A percentile compares a stretch with the other conserved stretches of the same genome.
Conservation (phyloP, 2,797 vertebrate species). For the Danionella dracula region DNA sequence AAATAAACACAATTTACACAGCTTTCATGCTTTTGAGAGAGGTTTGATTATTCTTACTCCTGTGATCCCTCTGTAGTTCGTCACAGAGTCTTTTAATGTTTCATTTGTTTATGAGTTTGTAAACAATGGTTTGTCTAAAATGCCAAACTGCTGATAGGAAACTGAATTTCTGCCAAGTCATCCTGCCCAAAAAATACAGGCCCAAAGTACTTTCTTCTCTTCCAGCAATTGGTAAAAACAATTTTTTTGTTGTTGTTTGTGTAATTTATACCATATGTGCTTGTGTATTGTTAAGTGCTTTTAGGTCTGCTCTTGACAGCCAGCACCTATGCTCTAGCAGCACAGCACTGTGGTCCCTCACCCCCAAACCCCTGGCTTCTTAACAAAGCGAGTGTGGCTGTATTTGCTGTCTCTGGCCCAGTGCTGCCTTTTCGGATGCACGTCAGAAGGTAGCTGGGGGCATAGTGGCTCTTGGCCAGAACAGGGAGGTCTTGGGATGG, state of each 20-base stretch:
- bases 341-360: constrained; percentile 25
- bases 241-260: constrained; percentile 45
- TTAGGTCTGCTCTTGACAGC: constrained; percentile 32
- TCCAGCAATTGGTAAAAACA: constrained; percentile 50
- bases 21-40: neutral
- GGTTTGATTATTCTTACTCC: neutral
- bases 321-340: constrained; percentile 36
- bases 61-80: constrained; percentile 7
- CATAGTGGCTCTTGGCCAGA: constrained; percentile 46
- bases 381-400: constrained; percentile 13
- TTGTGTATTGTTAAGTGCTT: constrained; percentile 2
- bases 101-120: constrained; percentile 42
- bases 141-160: constrained; percentile 40
- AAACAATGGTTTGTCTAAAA: constrained; percentile 41
- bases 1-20: neutral
- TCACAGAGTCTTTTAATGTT: constrained; percentile 32
- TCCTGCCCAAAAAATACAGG: constrained; percentile 48
- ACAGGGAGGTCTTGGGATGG: constrained; percentile 47
- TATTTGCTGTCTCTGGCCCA: constrained; percentile 16
- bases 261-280: constrained; percentile 52
- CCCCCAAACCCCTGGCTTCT: constrained; percentile 1
- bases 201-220: constrained; percentile 46
- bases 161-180: constrained; percentile 47
- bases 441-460: constrained; percentile 44
- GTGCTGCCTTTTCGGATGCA: constrained; percentile 10